Evolutionary conservation across 2,113 vertebrate genomes (phyloP), one percentile per base, ranked within the genome.

Genomic region (Bettongia penicillata): DNA sequence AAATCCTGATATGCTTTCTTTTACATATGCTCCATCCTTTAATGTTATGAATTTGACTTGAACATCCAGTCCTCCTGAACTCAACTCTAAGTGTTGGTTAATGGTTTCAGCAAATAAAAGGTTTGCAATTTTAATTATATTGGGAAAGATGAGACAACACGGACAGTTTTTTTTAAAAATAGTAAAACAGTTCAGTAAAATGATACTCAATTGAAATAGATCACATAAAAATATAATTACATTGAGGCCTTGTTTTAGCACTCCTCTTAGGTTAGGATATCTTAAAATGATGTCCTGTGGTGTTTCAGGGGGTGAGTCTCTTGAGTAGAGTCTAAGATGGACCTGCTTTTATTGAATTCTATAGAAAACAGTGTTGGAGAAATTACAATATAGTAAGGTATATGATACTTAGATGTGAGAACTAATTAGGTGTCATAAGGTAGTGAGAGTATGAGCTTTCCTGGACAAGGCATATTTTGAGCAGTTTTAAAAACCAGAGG

Each of bases 311-410:
- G 94, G 53, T 57, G 95, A 95, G 48, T 8, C 23, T 68, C 43
- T 92, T 92, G 43, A 68, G 92, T 93, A 37, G 92, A 96, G 93
- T 89, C 25, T 95, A 93, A 93, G 93, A 12, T 93, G 51, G 53
- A 50, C 53, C 31, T 95, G 47, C 91, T 53, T 90, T 90, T 90
- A 52, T 10, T 47, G 61, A 95, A 53, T 26, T 14, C 28, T 37
- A 37, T 14, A 68, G 28, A 68, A 68, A 61, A 57, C 55, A 68
- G 28, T 31, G 8, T 68, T 68, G 37, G 57, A 68, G 28, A 68
- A 68, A 68, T 26, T 68, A 31, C 10, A 37, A 31, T 68, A 68
- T 68, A 68, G 57, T 61, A 31, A 68, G 31, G 57, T 31, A 68
- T 37, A 37, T 31, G 14, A 31, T 68, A 37, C 28, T 68, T 68